These are phyloP conservation scores for Steromphala cineraria DNA, from an alignment of 2,888 invertebrate species.

Conservation along the genomic window DNA sequence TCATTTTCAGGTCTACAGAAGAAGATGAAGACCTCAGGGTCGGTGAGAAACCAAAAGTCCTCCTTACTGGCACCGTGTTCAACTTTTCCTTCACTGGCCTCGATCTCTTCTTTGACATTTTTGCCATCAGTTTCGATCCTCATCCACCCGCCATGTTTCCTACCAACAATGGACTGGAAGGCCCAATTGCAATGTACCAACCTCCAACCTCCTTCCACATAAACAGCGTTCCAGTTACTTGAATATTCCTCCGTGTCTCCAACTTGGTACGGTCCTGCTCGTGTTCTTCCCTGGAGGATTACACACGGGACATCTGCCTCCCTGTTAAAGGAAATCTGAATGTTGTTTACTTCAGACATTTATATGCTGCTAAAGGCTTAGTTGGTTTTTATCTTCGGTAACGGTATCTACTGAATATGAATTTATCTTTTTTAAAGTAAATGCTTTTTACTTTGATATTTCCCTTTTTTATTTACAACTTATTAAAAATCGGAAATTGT, in stretches of 20 bases:
- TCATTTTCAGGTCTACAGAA: constrained; percentile 44
- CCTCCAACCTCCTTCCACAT: constrained; percentile 46
- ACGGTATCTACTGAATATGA: no score
- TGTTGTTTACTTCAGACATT: no score
- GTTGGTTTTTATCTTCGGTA: no score
- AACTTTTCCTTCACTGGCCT: background rate
- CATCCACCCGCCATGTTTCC: constrained; percentile 32
- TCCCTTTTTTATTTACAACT: no score
- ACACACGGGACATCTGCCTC: constrained; percentile 41
- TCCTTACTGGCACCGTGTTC: constrained; percentile 19
- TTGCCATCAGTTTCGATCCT: constrained; percentile 32
- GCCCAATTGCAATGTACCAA: constrained; percentile 54
- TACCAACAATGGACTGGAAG: constrained; percentile 28
- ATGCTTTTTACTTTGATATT: no score
- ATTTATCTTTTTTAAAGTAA: no score
- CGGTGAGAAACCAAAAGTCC: constrained; percentile 43
- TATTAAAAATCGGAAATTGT: no score
- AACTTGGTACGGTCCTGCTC: constrained; percentile 46
- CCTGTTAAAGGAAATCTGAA: no score
- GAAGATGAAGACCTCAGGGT: constrained; percentile 43
- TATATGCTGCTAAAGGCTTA: no score
- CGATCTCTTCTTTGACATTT: constrained; percentile 20
- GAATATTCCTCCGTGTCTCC: constrained; percentile 34
- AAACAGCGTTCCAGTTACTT: constrained; percentile 52
- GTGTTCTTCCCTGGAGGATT: constrained; percentile 43